Conservation (phyloP, 2,113 vertebrate species). For the Oryzias melastigma region DNA sequence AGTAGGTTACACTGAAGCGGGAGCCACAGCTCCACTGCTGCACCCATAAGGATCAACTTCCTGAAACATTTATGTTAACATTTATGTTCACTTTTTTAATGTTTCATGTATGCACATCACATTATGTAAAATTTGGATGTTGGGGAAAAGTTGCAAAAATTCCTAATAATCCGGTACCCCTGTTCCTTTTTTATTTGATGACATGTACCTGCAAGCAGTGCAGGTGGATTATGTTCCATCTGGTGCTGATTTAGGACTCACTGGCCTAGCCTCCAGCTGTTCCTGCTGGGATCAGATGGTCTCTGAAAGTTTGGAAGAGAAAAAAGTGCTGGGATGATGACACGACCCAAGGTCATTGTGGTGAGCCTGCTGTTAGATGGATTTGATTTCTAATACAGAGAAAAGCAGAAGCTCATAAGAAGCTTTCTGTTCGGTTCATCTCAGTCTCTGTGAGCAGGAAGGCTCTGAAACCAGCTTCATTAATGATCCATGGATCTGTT, state of each 20-base stretch:
- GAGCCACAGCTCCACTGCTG: slow-evolving; percentile 55
- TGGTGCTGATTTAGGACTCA: slow-evolving; percentile 18
- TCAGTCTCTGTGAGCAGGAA: slow-evolving; percentile 6
- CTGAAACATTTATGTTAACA: no score
- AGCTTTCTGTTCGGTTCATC: slow-evolving; percentile 2
- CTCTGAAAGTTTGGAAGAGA: slow-evolving; percentile 15
- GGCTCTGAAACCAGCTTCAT: slow-evolving; percentile 25
- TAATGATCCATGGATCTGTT: slow-evolving; percentile 20
- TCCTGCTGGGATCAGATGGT: slow-evolving; percentile 16
- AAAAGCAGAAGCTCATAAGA: slow-evolving; percentile 1
- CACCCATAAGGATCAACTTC: slow-evolving; percentile 24
- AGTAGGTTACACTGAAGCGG: slow-evolving; percentile 58
- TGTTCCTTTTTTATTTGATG: neutral
- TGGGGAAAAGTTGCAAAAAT: neutral
- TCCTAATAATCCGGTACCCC: neutral
- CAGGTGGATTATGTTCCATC: slow-evolving; percentile 10
- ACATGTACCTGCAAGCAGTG: slow-evolving; percentile 5
- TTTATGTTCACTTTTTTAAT: no score
- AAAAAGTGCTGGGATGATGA: slow-evolving; percentile 6
- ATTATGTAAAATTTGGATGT: neutral
- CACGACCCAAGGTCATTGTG: slow-evolving; percentile 12
- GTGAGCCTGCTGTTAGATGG: neutral
- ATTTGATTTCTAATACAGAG: slow-evolving; percentile 7
- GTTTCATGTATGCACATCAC: no score
- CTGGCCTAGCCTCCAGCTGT: slow-evolving; percentile 20